Base-by-base conservation (phyloP, 2,797 vertebrate species). In the Pseudochromis fuscus region DNA sequence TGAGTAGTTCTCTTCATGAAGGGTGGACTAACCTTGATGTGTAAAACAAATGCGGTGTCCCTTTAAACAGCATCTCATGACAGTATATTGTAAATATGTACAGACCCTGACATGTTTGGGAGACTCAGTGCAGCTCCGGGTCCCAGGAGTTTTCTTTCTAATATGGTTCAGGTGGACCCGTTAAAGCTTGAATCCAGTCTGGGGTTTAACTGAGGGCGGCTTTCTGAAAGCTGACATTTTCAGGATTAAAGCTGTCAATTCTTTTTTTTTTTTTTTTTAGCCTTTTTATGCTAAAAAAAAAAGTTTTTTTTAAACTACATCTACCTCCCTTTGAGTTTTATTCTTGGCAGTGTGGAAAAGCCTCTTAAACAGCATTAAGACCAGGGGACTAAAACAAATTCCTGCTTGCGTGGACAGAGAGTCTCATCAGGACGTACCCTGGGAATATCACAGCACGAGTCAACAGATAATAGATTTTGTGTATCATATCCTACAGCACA, bases 191-290 rank as follows among this genome's bases (percentile, higher is more conserved):
- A 18, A 19, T 7, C 18, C 18, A 42, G 16, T 9, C 35, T 21
- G 18, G 24, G 12, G 24, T 37, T 50, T 19, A 62, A 16, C 30
- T 48, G 30, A 48, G 33, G 21, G 28, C 33, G 30, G 35, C 31
- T 37, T 62, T 37, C 31, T 55, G 10, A 79, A 75, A 63, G 6
- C 38, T 56, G 72, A 79, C 28, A 73, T 74, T 64, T 77, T 27
- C 15, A 7, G 10, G 42, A 57, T 72, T 65, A 37, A 61, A 38
- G 52, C 23, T 49, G 45, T n/a, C 40, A 6, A 27, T 13, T 9
- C 21, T 30, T 30, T 30, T 30, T 13, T 38, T 13, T 38, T 16
- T n/a, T n/a, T n/a, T 42, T 37, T 8, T 42, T 37, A 19, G 7
- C 40, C 6, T 49, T 27, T 25, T 25, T 49, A 16, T 16, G 15